phyloP scores from a whole-genome alignment of 2,797 vertebrate species.

The Xiphophorus birchmanni region DNA sequence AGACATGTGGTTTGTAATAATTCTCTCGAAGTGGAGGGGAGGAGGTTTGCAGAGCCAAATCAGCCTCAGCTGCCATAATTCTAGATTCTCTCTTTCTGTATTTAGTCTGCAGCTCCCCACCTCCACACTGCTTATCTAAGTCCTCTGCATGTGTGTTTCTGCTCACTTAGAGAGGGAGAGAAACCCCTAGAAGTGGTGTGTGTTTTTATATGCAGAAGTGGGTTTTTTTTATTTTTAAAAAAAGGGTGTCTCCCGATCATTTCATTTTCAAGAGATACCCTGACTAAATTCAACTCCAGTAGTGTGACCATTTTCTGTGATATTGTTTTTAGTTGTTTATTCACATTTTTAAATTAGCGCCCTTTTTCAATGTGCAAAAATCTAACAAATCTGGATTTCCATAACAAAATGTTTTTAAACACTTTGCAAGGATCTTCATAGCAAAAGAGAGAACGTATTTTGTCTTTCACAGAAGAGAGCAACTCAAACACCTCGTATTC shows the following conservation, averaged over 20 bases:
- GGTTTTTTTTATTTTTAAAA: background rate
- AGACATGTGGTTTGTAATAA: conserved; percentile 23
- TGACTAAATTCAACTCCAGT: background rate
- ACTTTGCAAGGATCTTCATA: background rate
- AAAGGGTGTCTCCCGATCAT: conserved; percentile 49
- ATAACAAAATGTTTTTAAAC: background rate
- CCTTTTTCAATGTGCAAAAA: background rate
- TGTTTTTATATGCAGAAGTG: conserved; percentile 57
- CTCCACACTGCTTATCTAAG: conserved; percentile 50
- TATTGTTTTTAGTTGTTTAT: background rate
- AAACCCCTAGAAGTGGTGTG: conserved; percentile 44
- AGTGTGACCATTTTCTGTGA: background rate
- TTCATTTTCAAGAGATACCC: background rate
- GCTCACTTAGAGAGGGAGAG: conserved; percentile 22
- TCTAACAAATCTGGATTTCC: background rate
- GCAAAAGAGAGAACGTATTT: background rate
- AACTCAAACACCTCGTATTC: background rate
- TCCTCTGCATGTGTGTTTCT: conserved; percentile 43
- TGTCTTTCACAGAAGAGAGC: background rate
- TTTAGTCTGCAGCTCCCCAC: conserved; percentile 61
- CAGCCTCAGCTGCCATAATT: conserved; percentile 51
- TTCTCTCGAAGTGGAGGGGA: conserved; percentile 35
- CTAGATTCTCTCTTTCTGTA: conserved; percentile 52
- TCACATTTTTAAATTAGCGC: background rate
- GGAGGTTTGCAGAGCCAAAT: conserved; percentile 35